phyloP scores from a whole-genome alignment of 1,140 invertebrate genomes.

The Epicauta chinensis region DNA sequence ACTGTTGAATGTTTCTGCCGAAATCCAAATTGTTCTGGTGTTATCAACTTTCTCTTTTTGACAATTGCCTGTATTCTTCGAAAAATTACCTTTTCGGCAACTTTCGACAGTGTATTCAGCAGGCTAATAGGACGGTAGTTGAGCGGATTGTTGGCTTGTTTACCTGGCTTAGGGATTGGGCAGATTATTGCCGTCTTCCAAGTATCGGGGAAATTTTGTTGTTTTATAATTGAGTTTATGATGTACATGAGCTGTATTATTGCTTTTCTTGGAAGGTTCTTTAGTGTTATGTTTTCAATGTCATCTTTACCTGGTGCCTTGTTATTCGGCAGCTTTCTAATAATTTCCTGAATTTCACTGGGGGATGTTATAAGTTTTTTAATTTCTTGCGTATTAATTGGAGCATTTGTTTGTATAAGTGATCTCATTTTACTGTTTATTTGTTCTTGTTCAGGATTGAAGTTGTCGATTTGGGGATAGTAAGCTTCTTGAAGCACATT shows the following conservation, averaged over 20 bases:
- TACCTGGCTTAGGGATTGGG: constrained; percentile 39
- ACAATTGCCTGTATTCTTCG: not conserved
- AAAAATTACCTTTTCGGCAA: constrained; percentile 23
- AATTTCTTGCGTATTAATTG: too few species aligned
- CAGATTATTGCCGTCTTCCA: constrained; percentile 42
- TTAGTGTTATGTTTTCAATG: too few species aligned
- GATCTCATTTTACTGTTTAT: too few species aligned
- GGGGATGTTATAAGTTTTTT: too few species aligned
- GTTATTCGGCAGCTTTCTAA: not conserved
- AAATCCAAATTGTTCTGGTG: too few species aligned
- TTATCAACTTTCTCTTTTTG: not conserved
- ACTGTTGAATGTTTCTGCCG: too few species aligned
- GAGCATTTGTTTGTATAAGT: too few species aligned
- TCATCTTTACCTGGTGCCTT: constrained; percentile 16
- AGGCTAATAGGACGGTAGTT: constrained; percentile 28
- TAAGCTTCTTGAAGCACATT: too few species aligned
- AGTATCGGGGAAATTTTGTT: constrained; percentile 30
- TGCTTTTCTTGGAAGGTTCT: constrained; percentile 11
- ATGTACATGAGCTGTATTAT: constrained; percentile 7
- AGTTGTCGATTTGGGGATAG: too few species aligned
- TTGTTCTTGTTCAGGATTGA: too few species aligned
- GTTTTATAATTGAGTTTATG: constrained; percentile 30
- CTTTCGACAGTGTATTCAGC: constrained; percentile 21
- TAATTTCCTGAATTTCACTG: too few species aligned
- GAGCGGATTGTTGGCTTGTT: not conserved